Evolutionary conservation across 2,797 vertebrate genomes (phyloP).

Genomic region (Salarias fasciatus): DNA sequence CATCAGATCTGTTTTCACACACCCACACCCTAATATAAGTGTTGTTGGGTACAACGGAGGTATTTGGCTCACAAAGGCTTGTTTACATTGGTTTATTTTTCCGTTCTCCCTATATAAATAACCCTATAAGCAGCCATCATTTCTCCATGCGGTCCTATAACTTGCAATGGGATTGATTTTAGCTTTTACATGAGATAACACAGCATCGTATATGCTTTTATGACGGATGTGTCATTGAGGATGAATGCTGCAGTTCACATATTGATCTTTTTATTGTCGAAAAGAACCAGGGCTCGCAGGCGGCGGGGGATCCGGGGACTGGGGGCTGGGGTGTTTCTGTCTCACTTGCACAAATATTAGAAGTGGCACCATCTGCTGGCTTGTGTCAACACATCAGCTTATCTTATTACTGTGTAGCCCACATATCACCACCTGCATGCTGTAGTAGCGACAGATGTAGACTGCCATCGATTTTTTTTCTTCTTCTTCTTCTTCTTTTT

Average conservation of each 20-base stretch:
- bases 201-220: not conserved
- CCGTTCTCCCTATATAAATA: slow-evolving; percentile 8
- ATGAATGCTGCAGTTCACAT: slow-evolving; percentile 24
- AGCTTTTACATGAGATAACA: not conserved
- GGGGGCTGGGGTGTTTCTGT: not conserved
- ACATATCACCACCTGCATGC: slow-evolving; percentile 30
- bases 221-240: slow-evolving; percentile 9
- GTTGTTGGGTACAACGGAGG: slow-evolving; percentile 17
- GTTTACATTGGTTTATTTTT: slow-evolving; percentile 25
- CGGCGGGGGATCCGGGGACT: not conserved
- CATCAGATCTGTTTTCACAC: slow-evolving; percentile 69
- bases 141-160: not conserved
- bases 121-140: not conserved
- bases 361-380: slow-evolving; percentile 71
- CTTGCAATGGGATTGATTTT: not conserved
- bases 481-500: not conserved
- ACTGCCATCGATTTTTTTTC: not conserved
- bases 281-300: slow-evolving; percentile 11
- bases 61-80: slow-evolving; percentile 24
- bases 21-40: slow-evolving; percentile 49
- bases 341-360: slow-evolving; percentile 44
- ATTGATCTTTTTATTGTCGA: slow-evolving; percentile 32
- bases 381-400: slow-evolving; percentile 52
- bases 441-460: not conserved
- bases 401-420: slow-evolving; percentile 19